Base-by-base conservation (phyloP, 2,797 vertebrate species). In the Dallia pectoralis region DNA sequence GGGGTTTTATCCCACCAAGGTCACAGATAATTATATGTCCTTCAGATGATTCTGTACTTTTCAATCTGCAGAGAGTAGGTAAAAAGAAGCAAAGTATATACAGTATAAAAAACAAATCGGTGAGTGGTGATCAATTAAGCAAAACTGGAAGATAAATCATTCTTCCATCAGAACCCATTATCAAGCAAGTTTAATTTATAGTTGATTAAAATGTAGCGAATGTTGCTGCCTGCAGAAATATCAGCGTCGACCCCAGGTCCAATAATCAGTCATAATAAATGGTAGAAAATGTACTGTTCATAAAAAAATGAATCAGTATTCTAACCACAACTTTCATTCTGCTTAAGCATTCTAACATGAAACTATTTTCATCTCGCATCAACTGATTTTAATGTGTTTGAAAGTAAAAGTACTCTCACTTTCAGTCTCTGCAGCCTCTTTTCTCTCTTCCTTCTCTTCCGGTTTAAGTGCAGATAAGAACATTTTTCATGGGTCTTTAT, bases 401-500 rank as follows among this genome's bases (percentile, higher is more conserved):
- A 80, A 81, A 70, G 36, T 69, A 56, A 19, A 69, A 75, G 18
- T 18, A 6, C 48, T 36, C 32, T 61, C 25, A 25, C 56, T 0
- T 2, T 32, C 32, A 16, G 7, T 65, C 63, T 9, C 0, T 65
- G 15, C 51, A 53, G 33, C 63, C 8, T 30, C 14, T 5, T n/a
- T 2, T 14, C 63, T 22, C 4, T n/a, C 29, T 11, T 73, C 29
- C 30, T 64, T 63, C 33, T 16, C 29, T 65, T 36, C 75, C 33
- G 1, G 18, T 56, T 71, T 25, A 18, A 67, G 12, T n/a, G 67
- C 73, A 77, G 86, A 53, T 71, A 0, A 2, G 33, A 72, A 73
- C 56, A n/a, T 74, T 56, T 79, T 74, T 77, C 14, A 80, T 78
- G 40, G 27, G 75, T 77, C 76, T 32, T n/a, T 77, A 77, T 75